phyloP scores from a whole-genome alignment of 2,797 vertebrate genomes.

The Peromyscus aztecus region DNA sequence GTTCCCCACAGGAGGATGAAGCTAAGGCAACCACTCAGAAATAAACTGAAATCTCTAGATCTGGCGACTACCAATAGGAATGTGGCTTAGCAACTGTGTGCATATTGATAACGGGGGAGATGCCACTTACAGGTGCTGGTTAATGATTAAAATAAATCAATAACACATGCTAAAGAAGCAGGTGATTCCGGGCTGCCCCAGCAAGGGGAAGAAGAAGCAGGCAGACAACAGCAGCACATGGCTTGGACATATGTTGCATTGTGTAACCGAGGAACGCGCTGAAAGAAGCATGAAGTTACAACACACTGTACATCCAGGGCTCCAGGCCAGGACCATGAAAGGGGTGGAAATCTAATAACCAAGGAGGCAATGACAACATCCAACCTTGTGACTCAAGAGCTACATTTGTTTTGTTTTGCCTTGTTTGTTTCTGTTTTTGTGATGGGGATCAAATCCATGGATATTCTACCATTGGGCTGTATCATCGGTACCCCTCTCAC shows the following conservation, averaged over 20 bases:
- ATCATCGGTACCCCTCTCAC: neutral
- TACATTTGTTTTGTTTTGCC: neutral
- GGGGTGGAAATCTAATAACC: neutral
- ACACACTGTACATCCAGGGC: neutral
- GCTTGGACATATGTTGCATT: neutral
- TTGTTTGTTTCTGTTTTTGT: neutral
- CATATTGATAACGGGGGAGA: neutral
- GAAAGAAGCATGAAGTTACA: neutral
- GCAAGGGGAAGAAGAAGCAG: neutral
- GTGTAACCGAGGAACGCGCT: neutral
- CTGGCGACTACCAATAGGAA: neutral
- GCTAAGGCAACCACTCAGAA: constrained; percentile 20
- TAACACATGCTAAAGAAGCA: neutral
- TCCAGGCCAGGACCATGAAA: neutral
- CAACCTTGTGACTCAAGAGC: neutral
- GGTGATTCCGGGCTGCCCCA: neutral
- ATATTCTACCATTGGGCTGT: neutral
- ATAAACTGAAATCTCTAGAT: neutral
- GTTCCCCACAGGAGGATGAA: neutral
- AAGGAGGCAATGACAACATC: constrained; percentile 22
- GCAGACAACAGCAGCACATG: no score
- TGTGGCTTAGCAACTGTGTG: constrained; percentile 13
- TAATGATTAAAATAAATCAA: constrained; percentile 36
- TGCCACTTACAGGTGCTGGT: neutral
- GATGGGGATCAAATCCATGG: neutral